Evolutionary conservation across 2,888 invertebrate species (phyloP).

Genomic region (Punctoribates punctum): DNA sequence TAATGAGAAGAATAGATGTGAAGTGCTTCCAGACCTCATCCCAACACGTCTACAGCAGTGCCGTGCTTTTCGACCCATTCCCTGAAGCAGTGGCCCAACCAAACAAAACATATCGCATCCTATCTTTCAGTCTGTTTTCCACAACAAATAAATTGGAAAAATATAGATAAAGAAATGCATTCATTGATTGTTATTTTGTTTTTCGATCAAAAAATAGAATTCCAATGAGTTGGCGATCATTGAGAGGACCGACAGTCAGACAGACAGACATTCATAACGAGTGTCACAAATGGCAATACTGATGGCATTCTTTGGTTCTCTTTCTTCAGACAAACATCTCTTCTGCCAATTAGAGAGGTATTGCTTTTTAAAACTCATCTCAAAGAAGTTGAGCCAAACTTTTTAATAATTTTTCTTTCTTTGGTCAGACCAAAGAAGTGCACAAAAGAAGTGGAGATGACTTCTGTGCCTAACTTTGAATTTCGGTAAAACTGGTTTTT

Average conservation of each 20-base stretch:
- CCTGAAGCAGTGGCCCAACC: not conserved
- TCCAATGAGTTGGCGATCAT: not conserved
- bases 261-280: not conserved
- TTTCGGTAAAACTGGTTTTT: slow-evolving; percentile 23
- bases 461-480: not conserved
- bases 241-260: not conserved
- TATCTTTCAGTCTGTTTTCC: not conserved
- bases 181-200: slow-evolving; percentile 4
- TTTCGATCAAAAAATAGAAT: not conserved
- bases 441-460: not conserved
- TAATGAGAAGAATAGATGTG: slow-evolving; percentile 23
- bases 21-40: not conserved
- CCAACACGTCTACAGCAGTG: not conserved
- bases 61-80: not conserved
- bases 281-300: not conserved
- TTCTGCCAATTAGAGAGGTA: not conserved
- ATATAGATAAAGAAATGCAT: not conserved
- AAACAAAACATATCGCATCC: slow-evolving; percentile 13
- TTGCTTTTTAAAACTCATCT: not conserved
- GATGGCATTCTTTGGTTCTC: not conserved
- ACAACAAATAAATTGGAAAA: not conserved
- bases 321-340: not conserved
- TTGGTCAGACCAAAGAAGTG: not conserved
- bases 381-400: not conserved
- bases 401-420: not conserved